Conservation (phyloP, 1,140 invertebrate genomes). For the Sweltsa coloradensis region DNA sequence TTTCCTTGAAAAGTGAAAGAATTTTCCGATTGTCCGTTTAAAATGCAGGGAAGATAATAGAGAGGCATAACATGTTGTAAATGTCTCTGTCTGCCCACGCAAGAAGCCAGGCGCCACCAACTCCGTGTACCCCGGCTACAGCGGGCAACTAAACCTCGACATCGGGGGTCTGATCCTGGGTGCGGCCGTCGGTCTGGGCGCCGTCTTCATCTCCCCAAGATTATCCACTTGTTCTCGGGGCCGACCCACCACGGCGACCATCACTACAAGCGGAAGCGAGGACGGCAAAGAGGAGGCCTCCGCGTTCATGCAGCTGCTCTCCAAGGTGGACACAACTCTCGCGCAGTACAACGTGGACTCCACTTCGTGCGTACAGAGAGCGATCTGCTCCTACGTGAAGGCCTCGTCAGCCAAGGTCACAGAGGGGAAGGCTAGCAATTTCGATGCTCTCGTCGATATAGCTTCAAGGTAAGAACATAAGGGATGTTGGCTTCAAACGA, state of each 20-base stretch:
- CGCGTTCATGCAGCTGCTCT: constrained; percentile 49
- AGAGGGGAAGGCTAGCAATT: constrained; percentile 43
- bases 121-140: background rate
- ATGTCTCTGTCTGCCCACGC: no score
- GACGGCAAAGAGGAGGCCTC: background rate
- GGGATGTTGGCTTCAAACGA: no score
- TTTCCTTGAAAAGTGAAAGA: no score
- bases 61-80: no score
- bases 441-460: constrained; percentile 51
- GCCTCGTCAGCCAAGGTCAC: constrained; percentile 44
- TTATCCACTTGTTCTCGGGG: constrained; percentile 47
- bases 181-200: constrained; percentile 62
- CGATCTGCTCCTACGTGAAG: constrained; percentile 61
- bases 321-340: constrained; percentile 55
- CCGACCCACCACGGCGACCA: constrained; percentile 32
- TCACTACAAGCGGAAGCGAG: constrained; percentile 23
- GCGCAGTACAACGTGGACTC: constrained; percentile 64
- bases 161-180: constrained; percentile 66
- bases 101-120: constrained; percentile 5
- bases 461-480: constrained; percentile 40
- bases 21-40: no score
- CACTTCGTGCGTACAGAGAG: constrained; percentile 60
- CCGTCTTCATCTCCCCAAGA: constrained; percentile 64
- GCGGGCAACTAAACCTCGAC: constrained; percentile 44
- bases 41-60: no score